Percentiles rank a stretch among this genome's conserved stretches.
These are phyloP conservation scores for Listronotus bonariensis DNA, from an alignment of 1,140 invertebrate species.

Conservation along the genomic window DNA sequence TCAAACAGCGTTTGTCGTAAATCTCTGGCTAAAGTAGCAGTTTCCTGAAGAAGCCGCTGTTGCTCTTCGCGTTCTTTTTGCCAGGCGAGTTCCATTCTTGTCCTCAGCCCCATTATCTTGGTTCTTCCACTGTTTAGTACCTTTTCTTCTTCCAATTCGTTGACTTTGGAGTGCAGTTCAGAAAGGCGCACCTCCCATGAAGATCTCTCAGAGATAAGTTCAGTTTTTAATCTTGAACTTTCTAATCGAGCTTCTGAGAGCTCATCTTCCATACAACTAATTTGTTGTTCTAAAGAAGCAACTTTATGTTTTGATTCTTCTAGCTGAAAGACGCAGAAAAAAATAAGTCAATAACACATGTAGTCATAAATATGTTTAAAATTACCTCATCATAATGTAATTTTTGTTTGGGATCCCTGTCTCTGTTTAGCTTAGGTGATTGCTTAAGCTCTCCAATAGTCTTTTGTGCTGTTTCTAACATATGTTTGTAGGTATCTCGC, in stretches of 20 bases:
- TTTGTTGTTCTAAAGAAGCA: constrained; percentile 77
- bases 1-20: constrained; percentile 85
- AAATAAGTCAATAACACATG: too few species aligned
- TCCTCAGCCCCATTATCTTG: constrained; percentile 82
- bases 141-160: constrained; percentile 87
- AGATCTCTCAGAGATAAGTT: constrained; percentile 86
- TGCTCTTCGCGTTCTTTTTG: constrained; percentile 94
- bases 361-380: background rate
- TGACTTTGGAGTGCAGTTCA: constrained; percentile 88
- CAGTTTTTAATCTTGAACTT: constrained; percentile 83
- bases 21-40: constrained; percentile 87
- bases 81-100: constrained; percentile 91
- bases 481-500: constrained; percentile 88
- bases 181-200: constrained; percentile 85
- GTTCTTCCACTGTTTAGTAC: constrained; percentile 78
- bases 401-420: constrained; percentile 35
- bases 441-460: constrained; percentile 76
- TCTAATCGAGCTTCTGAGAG: constrained; percentile 82
- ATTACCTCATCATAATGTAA: constrained; percentile 62
- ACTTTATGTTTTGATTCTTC: constrained; percentile 68
- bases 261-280: constrained; percentile 85
- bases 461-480: constrained; percentile 84
- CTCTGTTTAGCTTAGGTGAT: constrained; percentile 52
- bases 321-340: constrained; percentile 46
- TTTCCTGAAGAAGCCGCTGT: constrained; percentile 86